Evolutionary conservation across 2,888 invertebrate genomes (phyloP), one percentile per base, ranked within the genome.

Genomic region (Drosophila picticornis): DNA sequence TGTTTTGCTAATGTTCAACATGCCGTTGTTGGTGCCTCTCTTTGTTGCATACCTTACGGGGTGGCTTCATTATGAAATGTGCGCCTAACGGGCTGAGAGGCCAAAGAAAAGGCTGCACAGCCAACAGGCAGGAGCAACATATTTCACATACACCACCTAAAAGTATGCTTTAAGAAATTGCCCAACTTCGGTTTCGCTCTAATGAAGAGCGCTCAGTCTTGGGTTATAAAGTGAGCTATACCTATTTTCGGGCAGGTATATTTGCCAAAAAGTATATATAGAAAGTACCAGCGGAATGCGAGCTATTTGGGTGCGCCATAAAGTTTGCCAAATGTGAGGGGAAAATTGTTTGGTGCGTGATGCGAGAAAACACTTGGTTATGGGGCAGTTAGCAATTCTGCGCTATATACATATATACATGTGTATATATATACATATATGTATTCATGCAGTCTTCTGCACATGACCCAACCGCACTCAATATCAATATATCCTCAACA

Each of bases 131-230:
- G 34, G 68, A 78, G 86, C 50, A 27, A 56, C 27, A 38, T 88
- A 81, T 84, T 85, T 85, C 52, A 65, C 75, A 62, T 65, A 75
- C 84, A 84, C 67, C 77, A 82, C 84, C 88, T 80, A 72, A 67
- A 76, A 80, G 83, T 78, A 89, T 89, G 87, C 87, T 76, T 84
- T 75, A 89, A 85, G 88, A 85, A 87, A 75, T 81, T 70, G 65
- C 71, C 29, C 52, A 80, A 69, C 72, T 77, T 73, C 51, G 53
- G 22, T 51, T 38, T 27, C 36, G 63, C 55, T 73, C 71, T 85
- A 89, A 88, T 89, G 85, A 79, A 87, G 87, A 70, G 48, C 46
- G n/a, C 25, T 48, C 43, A 46, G 27, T 48, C 22, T n/a, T 43
- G 34, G 34, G 9, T 48, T 16, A 19, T 51, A 27, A 27, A 86